These are phyloP conservation scores for Pungitius pungitius DNA, from an alignment of 2,113 vertebrate species.

Conservation along the genomic window DNA sequence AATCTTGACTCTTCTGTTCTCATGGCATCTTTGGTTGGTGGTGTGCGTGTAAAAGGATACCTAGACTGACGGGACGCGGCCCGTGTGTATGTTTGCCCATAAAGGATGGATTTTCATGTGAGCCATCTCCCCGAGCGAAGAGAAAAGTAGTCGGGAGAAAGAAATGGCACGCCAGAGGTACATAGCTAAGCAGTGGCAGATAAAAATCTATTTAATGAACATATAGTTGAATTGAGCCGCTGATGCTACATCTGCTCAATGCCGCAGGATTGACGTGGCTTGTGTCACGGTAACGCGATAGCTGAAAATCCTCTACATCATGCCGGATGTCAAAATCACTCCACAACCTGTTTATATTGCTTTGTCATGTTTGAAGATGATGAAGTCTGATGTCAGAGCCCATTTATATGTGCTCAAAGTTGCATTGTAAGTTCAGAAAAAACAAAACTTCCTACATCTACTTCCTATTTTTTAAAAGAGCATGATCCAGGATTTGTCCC, in stretches of 20 bases:
- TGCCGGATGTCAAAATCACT: background rate
- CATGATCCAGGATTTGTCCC: background rate
- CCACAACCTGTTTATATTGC: background rate
- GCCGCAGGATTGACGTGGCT: background rate
- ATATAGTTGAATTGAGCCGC: background rate
- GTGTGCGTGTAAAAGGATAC: conserved; percentile 9
- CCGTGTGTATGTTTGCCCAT: background rate
- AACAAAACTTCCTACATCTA: background rate
- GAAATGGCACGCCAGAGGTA: conserved; percentile 2
- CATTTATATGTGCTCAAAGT: background rate
- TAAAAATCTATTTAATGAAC: background rate
- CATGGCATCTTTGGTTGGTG: background rate
- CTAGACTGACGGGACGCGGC: background rate
- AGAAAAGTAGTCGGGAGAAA: conserved; percentile 3
- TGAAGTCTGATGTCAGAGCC: background rate
- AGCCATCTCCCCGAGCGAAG: background rate
- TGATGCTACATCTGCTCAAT: background rate
- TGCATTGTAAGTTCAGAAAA: background rate
- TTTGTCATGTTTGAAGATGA: background rate
- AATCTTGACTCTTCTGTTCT: conserved; percentile 12
- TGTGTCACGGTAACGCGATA: background rate
- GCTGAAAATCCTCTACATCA: background rate
- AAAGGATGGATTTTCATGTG: conserved; percentile 19
- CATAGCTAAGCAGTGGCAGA: background rate
- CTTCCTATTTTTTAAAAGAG: background rate